These are phyloP conservation scores for Rhagologus leucostigma DNA, from an alignment of 2,113 vertebrate species.

Conservation along the genomic window DNA sequence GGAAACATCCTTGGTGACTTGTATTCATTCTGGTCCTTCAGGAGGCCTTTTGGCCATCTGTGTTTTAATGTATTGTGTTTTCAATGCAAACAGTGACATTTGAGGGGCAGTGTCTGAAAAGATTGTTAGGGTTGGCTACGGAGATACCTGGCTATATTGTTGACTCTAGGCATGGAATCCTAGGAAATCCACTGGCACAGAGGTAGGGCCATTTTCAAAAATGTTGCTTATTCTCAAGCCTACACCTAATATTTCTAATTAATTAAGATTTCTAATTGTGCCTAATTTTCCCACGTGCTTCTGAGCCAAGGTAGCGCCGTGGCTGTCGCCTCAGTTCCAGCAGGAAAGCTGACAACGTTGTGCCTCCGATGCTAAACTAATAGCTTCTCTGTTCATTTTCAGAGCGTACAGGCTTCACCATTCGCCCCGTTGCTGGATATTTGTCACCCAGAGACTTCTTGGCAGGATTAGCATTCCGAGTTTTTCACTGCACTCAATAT, in stretches of 20 bases:
- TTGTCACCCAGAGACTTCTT: conserved; percentile 95
- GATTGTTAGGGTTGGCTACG: neutral
- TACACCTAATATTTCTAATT: neutral
- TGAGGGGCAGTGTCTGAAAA: neutral
- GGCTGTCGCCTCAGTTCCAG: neutral
- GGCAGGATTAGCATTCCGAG: conserved; percentile 94
- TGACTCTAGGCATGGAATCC: neutral
- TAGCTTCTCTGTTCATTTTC: conserved; percentile 36
- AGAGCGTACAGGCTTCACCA: conserved; percentile 94
- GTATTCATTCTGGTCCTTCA: neutral
- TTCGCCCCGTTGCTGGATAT: conserved; percentile 94
- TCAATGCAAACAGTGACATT: neutral
- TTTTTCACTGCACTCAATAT: conserved; percentile 98
- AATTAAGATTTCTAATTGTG: neutral
- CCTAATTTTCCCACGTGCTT: fast-evolving
- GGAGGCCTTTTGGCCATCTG: neutral
- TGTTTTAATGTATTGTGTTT: neutral
- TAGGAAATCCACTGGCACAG: neutral
- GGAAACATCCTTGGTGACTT: neutral
- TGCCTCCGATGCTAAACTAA: neutral
- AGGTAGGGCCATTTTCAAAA: neutral
- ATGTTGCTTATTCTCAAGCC: neutral
- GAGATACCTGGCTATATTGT: neutral
- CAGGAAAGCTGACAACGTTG: neutral
- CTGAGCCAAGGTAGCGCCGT: neutral